Percentiles rank a stretch among this genome's conserved stretches.
Evolutionary conservation across 2,797 vertebrate genomes (phyloP).

Genomic region (Myotis daubentonii): DNA sequence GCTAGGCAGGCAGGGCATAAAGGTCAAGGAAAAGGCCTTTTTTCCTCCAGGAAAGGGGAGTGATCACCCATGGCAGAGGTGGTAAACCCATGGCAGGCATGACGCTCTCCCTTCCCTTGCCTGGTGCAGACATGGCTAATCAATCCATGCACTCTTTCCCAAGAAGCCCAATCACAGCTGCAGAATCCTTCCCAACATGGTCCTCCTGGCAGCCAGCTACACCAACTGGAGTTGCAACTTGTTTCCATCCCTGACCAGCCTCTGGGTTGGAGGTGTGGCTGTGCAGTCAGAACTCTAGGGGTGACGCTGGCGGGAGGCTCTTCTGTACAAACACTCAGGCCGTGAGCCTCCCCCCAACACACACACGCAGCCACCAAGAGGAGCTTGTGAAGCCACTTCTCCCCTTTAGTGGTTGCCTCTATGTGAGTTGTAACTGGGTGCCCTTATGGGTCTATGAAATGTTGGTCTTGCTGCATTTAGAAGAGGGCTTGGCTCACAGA

Average conservation of each 20-base stretch:
- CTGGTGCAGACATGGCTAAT: neutral
- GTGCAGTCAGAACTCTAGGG: accelerated
- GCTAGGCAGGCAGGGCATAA: too few relatives aligned
- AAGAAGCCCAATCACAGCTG: neutral
- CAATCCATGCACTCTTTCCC: neutral
- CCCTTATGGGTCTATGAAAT: neutral
- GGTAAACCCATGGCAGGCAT: too few relatives aligned
- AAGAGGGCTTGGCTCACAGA: neutral
- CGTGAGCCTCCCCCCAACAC: accelerated
- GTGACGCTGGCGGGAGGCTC: accelerated
- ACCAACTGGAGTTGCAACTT: neutral
- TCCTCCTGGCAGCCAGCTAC: neutral
- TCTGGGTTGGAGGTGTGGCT: neutral
- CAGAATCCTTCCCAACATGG: neutral
- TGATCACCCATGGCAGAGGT: too few relatives aligned
- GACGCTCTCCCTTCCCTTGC: neutral
- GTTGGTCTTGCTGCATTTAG: neutral
- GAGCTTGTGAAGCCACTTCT: neutral
- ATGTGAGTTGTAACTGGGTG: neutral
- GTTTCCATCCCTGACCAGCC: neutral
- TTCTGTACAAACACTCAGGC: neutral
- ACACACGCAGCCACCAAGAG: neutral
- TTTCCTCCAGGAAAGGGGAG: too few relatives aligned
- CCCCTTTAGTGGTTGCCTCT: neutral
- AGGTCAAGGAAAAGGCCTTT: too few relatives aligned